A percentile compares a stretch with the other conserved stretches of the same genome.
phyloP scores from a whole-genome alignment of 2,888 invertebrate species.

The Lysandra bellargus region DNA sequence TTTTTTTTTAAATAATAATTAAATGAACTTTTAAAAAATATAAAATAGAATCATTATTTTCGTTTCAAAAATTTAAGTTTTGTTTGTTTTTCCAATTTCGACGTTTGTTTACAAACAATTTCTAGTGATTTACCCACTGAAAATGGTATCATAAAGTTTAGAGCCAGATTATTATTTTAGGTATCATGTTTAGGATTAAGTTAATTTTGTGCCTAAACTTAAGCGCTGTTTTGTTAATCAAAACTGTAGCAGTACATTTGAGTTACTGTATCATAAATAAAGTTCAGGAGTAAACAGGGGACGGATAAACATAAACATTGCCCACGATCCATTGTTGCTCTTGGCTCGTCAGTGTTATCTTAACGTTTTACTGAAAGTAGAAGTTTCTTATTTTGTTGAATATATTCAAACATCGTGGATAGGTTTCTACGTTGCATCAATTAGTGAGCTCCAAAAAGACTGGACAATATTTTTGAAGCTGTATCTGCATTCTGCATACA shows the following conservation, averaged over 20 bases:
- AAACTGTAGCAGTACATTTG: constrained; percentile 15
- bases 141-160: background rate
- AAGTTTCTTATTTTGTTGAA: background rate
- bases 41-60: too few relatives aligned
- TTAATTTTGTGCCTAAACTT: background rate
- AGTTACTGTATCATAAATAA: constrained; percentile 20
- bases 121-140: background rate
- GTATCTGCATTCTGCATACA: too few relatives aligned
- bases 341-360: constrained; percentile 17
- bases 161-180: background rate
- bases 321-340: background rate
- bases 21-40: too few relatives aligned
- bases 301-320: constrained; percentile 5
- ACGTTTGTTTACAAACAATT: too few relatives aligned
- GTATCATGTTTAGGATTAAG: background rate
- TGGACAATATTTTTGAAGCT: too few relatives aligned
- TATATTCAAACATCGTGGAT: too few relatives aligned
- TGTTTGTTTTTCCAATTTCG: too few relatives aligned
- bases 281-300: background rate
- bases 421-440: too few relatives aligned
- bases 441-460: too few relatives aligned
- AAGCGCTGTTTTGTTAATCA: background rate
- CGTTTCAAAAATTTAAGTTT: too few relatives aligned
- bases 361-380: background rate
- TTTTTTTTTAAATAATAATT: too few relatives aligned